A percentile compares a stretch with the other conserved stretches of the same genome.
Evolutionary conservation across 2,113 vertebrate genomes (phyloP).

Genomic region (Ochotona curzoniae): DNA sequence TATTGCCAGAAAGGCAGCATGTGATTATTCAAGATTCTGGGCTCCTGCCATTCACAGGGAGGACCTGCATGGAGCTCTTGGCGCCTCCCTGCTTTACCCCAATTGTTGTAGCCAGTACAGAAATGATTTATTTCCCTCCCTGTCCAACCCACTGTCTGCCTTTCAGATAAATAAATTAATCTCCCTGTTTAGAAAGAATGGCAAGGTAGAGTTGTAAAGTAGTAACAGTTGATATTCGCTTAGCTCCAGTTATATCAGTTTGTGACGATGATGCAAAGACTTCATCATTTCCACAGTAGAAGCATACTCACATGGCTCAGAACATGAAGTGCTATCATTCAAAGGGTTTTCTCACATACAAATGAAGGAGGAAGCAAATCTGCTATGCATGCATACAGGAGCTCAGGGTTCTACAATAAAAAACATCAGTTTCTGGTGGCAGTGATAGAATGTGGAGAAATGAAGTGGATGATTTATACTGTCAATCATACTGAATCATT

Average conservation of each 20-base stretch:
- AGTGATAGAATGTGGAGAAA: conserved; percentile 62
- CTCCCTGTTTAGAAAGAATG: not conserved
- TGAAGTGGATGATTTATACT: conserved; percentile 75
- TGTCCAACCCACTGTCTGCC: too few relatives aligned
- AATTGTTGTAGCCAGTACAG: too few relatives aligned
- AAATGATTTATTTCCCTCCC: too few relatives aligned
- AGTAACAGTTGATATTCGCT: not conserved
- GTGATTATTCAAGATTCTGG: too few relatives aligned
- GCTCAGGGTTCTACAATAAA: conserved; percentile 23
- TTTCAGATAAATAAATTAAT: too few relatives aligned
- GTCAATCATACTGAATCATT: conserved; percentile 70
- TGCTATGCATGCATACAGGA: not conserved
- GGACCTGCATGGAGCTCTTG: too few relatives aligned
- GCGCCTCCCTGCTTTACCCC: too few relatives aligned
- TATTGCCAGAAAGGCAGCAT: too few relatives aligned
- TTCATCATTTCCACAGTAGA: not conserved
- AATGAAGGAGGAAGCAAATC: not conserved
- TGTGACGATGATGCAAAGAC: not conserved
- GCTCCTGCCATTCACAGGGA: too few relatives aligned
- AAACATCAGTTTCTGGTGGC: conserved; percentile 43
- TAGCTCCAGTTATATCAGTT: not conserved
- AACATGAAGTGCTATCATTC: not conserved
- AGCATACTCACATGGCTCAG: not conserved
- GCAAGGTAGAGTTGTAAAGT: not conserved
- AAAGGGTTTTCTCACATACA: not conserved